Percentiles rank a stretch among this genome's conserved stretches.
These are phyloP conservation scores for Gryon sp. DNA, from an alignment of 1,140 invertebrate species.

Conservation along the genomic window DNA sequence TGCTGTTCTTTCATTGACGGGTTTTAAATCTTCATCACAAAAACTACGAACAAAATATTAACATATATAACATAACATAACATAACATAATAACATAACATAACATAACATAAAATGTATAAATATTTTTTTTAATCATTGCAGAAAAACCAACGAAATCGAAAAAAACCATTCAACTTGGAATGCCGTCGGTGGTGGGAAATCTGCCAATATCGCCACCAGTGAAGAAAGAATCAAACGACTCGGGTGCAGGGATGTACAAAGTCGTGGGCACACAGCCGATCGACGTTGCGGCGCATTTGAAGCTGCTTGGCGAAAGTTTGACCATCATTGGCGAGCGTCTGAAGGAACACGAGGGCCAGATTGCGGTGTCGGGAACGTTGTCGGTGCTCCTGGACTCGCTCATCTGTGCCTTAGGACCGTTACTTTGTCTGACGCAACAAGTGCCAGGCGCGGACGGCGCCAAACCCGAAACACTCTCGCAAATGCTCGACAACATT, in stretches of 20 bases:
- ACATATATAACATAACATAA: no score
- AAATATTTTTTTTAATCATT: slow-evolving; percentile 64
- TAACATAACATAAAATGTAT: no score
- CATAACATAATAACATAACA: no score
- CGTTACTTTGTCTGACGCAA: slow-evolving; percentile 92
- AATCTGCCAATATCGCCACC: slow-evolving; percentile 78
- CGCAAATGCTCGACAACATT: slow-evolving; percentile 93
- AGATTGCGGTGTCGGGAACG: slow-evolving; percentile 96
- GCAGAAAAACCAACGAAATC: slow-evolving; percentile 65
- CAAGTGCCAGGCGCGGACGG: slow-evolving; percentile 89
- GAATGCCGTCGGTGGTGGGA: slow-evolving; percentile 76
- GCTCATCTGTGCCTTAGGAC: slow-evolving; percentile 93
- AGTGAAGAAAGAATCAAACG: slow-evolving; percentile 76
- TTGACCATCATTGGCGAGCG: slow-evolving; percentile 95
- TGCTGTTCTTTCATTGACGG: not conserved
- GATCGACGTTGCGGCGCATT: slow-evolving; percentile 94
- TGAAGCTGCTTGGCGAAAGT: slow-evolving; percentile 95
- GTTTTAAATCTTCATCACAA: no score
- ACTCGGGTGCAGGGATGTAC: slow-evolving; percentile 77
- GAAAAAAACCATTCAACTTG: slow-evolving; percentile 77
- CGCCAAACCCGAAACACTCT: slow-evolving; percentile 84
- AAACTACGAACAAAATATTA: no score
- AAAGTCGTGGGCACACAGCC: slow-evolving; percentile 90
- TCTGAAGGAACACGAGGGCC: slow-evolving; percentile 95
- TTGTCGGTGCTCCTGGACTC: slow-evolving; percentile 97